Base-by-base conservation (phyloP, 2,888 invertebrate genomes). In the Athrips mouffetella region DNA sequence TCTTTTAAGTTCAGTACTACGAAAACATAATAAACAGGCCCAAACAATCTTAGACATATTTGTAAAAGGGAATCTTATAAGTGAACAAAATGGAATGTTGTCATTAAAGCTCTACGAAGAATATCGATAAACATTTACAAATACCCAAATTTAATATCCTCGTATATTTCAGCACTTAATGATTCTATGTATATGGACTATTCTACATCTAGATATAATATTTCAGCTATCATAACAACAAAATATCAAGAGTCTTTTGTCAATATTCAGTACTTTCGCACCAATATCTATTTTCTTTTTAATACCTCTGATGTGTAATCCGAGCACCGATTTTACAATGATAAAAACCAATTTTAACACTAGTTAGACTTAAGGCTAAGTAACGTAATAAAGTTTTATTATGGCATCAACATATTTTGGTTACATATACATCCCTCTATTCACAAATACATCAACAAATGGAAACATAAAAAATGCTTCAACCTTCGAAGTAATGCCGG, bases 341-440 rank as follows among this genome's bases (percentile, higher is more conserved):
- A 73, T 63, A 69, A 66, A 37, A 65, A 65, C 63, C 67, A 69
- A 64, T 57, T 62, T 37, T 58, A 40, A 55, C 58, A 57, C 63
- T 71, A 40, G 67, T 23, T 45, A 45, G 45, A 45, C 65, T 63
- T 78, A 73, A 72, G 66, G 56, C 72, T 75, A 76, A n/a, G n/a
- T 51, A 70, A 73, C 63, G 45, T 63, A 65, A 70, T 61, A 53
- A 73, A 71, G 67, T 60, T 40, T 59, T 78, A 76, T 67, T 82
- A 84, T 84, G 82, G 82, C 83, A 83, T 80, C 83, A 68, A 64
- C 75, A 68, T 73, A 61, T 76, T 81, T 85, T 81, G 80, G 79
- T 83, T 78, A 73, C 59, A 65, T 51, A 73, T 65, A 68, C 65
- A 58, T 65, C 65, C 60, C 62, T 58, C 56, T 58, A 58, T 51